Evolutionary conservation across 2,888 invertebrate species (phyloP), one percentile per base, ranked within the genome.

Genomic region (Ormyrus nitidulus): DNA sequence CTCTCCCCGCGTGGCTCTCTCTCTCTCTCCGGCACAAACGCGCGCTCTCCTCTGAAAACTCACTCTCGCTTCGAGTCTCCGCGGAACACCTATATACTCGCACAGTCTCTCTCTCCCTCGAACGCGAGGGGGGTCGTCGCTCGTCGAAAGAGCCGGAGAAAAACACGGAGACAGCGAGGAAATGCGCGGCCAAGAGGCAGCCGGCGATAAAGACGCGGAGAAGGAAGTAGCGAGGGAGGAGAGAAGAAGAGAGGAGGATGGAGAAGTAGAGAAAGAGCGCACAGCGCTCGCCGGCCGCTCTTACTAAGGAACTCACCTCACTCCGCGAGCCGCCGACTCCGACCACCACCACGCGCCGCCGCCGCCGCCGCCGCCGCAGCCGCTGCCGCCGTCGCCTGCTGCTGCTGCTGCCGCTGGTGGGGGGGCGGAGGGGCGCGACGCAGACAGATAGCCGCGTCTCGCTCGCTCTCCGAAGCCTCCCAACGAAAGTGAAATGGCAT

Each of bases 401-500:
- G 59, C 9, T 49, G 59, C 71, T 34, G 54, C 66, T 11, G 19
- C 9, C 53, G 53, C 11, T 54, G 13, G 46, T n/a, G 11, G 51
- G 51, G 51, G 51, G 51, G 49, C 49, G 49, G 51, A 48, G 46
- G 51, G 64, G 54, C 44, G 62, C 44, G 62, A 5, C 7, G 71
- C 34, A 11, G 49, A 34, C 19, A 54, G 58, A 48, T 6, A 13
- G 56, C 44, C 46, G 34, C n/a, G 54, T 84, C 73, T 78, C 88
- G 87, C 89, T 88, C 89, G 87, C 86, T 87, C 87, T 87, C 87
- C 86, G 89, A 88, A 54, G 62, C 88, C 89, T 89, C 88, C 89
- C 88, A 90, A 90, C 90, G 90, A 90, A 90, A 90, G 90, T 90
- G 90, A 90, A 90, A 90, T 90, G 90, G 90, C 90, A 90, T 90